A percentile compares a stretch with the other conserved stretches of the same genome.
Evolutionary conservation across 1,140 invertebrate species (phyloP).

Genomic region (Lordiphosa mommai): DNA sequence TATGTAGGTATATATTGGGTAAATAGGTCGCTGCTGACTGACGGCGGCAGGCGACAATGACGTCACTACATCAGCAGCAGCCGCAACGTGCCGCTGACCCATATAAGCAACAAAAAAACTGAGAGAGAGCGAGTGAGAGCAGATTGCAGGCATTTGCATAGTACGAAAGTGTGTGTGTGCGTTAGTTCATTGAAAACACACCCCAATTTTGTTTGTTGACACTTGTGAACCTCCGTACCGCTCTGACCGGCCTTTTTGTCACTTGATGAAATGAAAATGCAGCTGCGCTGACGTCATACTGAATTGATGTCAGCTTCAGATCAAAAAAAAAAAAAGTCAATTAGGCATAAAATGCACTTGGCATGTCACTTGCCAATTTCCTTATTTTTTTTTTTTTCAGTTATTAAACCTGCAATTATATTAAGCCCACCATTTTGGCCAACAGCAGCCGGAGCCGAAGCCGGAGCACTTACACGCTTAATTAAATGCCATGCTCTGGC

Average conservation of each 20-base stretch:
- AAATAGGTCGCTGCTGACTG: slow-evolving; percentile 60
- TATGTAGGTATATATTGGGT: slow-evolving; percentile 21
- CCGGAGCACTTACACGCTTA: slow-evolving; percentile 65
- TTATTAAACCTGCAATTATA: neutral
- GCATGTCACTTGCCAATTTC: neutral
- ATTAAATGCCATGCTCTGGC: slow-evolving; percentile 56
- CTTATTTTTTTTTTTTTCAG: neutral
- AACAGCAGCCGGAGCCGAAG: neutral
- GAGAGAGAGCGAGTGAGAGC: slow-evolving; percentile 1
- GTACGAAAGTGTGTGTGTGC: too few species aligned
- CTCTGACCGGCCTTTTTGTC: neutral
- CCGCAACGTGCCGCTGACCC: slow-evolving; percentile 60
- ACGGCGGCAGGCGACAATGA: slow-evolving; percentile 53
- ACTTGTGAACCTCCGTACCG: slow-evolving; percentile 2
- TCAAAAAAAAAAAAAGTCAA: neutral
- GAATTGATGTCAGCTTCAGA: too few species aligned
- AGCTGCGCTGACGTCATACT: slow-evolving; percentile 23
- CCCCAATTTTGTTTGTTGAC: slow-evolving; percentile 32
- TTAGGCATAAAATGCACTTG: neutral
- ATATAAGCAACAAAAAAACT: slow-evolving; percentile 40
- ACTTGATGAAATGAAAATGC: neutral
- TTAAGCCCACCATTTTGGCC: neutral
- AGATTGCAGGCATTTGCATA: too few species aligned
- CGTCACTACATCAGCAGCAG: slow-evolving; percentile 47
- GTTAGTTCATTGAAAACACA: neutral